Evolutionary conservation across 37 sponge, comb jelly and placozoan genomes (phyloP), one percentile per base, ranked within the genome.

Genomic region (Amphimedon queenslandica): DNA sequence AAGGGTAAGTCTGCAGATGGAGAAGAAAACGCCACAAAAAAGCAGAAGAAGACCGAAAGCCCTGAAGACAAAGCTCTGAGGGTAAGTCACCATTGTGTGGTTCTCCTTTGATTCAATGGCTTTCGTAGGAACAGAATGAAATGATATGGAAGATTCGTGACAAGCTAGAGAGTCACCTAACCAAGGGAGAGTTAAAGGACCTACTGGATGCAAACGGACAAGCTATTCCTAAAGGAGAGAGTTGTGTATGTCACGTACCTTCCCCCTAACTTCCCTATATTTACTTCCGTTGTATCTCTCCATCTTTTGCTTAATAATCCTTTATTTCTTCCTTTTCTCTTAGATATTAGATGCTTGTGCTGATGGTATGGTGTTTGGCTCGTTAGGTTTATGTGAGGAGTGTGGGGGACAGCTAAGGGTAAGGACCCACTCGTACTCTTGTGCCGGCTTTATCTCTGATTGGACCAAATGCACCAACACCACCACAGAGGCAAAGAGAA

Each of bases 351-450:
- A 87, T 28, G 63, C 75, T 3, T 74, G 82, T 75, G 66, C 79
- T 42, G 92, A 90, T 82, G 93, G 93, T 37, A 90, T 94, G 93
- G 64, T 78, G 71, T 88, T 92, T 70, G 96, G 96, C 23, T 90
- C 96, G 32, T 69, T 96, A 36, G 27, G 58, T 40, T 77, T 70
- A 1, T 96, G 96, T 61, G 66, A 86, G 0, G 77, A 51, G 16
- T 96, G 96, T 42, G 39, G 65, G 0, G 93, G 94, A 3, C 94
- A 88, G 53, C 84, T 96, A 57, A 63, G 61, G 3, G 23, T 66
- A 4, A 37, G 69, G 27, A 69, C 67, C 40, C 77, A 88, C 40
- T 33, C 40, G 55, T 98, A 98, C 68, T 66, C 57, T 24, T 98
- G 99, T 65, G 80, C 82, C 1, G 99, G 99, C 21, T 90, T 89